Evolutionary conservation across 2,797 vertebrate genomes (phyloP), one percentile per base, ranked within the genome.

Genomic region (Catamblyrhynchus diadema): DNA sequence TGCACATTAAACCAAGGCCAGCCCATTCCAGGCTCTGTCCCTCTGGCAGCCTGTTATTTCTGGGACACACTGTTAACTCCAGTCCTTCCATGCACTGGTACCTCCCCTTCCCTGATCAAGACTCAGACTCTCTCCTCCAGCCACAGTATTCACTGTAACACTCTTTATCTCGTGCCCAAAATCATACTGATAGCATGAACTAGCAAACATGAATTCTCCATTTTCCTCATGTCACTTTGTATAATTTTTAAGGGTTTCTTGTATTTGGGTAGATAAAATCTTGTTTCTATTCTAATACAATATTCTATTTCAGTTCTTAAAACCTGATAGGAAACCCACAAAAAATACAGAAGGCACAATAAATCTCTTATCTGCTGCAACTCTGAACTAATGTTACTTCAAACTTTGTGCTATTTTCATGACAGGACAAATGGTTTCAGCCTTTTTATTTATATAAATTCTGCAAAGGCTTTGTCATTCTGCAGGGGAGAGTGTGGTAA

Each of bases 221-320:
- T 39, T 67, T 65, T 42, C 53, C 53, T 50, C 39, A 7, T 23
- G 45, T 42, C 48, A 57, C 39, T 67, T 24, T 0, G 0, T 13
- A 19, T 9, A 33, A 72, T 54, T 88, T 82, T 79, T 39, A 74
- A 81, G 35, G 53, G 23, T 6, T 78, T 64, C 47, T 39, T 62
- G n/a, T 65, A 62, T 57, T 67, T 1, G 1, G 17, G 32, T 22
- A 86, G 83, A 45, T 66, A 72, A 0, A 1, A 65, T 56, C 66
- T 65, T 64, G 28, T 69, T 92, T 75, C 81, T 79, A 42, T 18
- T 71, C 59, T 30, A 84, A 75, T 28, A 81, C 50, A 81, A 70
- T 33, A 88, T 37, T 72, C 45, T 9, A 35, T 72, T 88, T 75
- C 59, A 33, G 32, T 37, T 81, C 73, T 61, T 51, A 88, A 81